These are phyloP conservation scores for Lordiphosa stackelbergi DNA, from an alignment of 1,140 invertebrate genomes.

Conservation along the genomic window DNA sequence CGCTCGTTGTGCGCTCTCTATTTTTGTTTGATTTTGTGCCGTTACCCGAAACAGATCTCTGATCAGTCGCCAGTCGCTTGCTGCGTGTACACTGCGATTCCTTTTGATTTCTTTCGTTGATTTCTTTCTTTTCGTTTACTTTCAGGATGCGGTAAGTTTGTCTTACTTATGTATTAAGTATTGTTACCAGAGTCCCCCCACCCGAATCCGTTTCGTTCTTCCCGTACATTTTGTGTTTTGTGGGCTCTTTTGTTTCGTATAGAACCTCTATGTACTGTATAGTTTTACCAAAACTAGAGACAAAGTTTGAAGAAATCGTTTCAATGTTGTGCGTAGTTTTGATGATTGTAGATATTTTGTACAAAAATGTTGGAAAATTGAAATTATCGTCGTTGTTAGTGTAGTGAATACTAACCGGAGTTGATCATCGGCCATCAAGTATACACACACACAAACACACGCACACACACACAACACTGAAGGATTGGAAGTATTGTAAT, in stretches of 20 bases:
- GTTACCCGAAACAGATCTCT: constrained; percentile 2
- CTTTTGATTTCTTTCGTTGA: constrained; percentile 71
- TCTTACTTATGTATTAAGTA: constrained; percentile 32
- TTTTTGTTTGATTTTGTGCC: constrained; percentile 2
- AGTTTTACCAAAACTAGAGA: constrained; percentile 4
- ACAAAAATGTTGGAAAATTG: constrained; percentile 1
- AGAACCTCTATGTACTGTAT: too few species aligned
- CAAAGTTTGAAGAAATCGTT: constrained; percentile 23
- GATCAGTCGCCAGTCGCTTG: constrained; percentile 1
- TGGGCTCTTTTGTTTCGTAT: not conserved
- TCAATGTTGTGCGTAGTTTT: constrained; percentile 65
- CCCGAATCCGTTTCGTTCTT: not conserved
- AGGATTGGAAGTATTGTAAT: too few species aligned
- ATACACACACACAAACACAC: too few species aligned
- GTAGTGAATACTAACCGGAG: not conserved
- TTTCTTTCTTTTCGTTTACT: constrained; percentile 75
- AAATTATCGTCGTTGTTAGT: constrained; percentile 1
- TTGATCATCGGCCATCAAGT: not conserved
- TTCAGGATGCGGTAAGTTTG: constrained; percentile 77
- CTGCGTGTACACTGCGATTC: constrained; percentile 16
- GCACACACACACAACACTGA: too few species aligned
- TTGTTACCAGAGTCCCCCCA: constrained; percentile 10
- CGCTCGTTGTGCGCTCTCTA: constrained; percentile 9
- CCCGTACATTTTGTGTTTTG: not conserved
- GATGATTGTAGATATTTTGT: constrained; percentile 13